Base-by-base conservation (phyloP, 1,140 invertebrate genomes). In the Sinonovacula constricta region DNA sequence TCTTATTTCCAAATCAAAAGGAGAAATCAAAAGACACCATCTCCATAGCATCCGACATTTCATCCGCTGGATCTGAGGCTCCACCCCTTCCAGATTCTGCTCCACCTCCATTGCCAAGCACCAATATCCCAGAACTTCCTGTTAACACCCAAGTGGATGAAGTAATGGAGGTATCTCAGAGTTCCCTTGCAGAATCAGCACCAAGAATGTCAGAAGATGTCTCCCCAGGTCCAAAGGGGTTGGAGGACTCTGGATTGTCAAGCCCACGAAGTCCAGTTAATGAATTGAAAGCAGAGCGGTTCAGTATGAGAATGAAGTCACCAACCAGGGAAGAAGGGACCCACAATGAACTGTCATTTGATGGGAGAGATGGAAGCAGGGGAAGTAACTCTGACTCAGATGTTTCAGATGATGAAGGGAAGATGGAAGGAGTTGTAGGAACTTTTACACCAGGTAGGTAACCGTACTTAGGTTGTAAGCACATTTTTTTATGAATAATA, bases 71-170 rank as follows among this genome's bases (percentile, higher is more conserved):
- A 31, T 81, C 71, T 45, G 72, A 80, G 14, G 81, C 81, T 3
- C 84, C 82, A 26, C 82, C 82, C 24, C 59, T 83, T n/a, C 84
- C 82, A 26, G 56, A 51, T 12, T 79, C 81, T 45, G 75, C 82
- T 4, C 82, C 84, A 31, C 81, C 84, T 31, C 82, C 84, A 33
- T 51, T 83, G 3, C 79, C 63, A 15, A 51, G 14, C 26, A n/a
- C 33, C 15, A 60, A 3, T 30, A 26, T 28, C 28, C 26, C 81
- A 36, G 28, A 26, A 26, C 3, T 34, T 26, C 36, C 39, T 3
- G 34, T 60, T 3, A 7, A 30, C 30, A 66, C 34, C 36, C 36
- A 67, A 31, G 45, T 70, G 3, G 39, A 7, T 26, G 67, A 70
- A 15, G 34, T 70, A 24, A 56, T 45, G 39, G 39, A 45, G 39